Percentiles rank a stretch among this genome's conserved stretches.
Evolutionary conservation across 2,113 vertebrate species (phyloP).

Genomic region (Forbesichthys papilliferus): DNA sequence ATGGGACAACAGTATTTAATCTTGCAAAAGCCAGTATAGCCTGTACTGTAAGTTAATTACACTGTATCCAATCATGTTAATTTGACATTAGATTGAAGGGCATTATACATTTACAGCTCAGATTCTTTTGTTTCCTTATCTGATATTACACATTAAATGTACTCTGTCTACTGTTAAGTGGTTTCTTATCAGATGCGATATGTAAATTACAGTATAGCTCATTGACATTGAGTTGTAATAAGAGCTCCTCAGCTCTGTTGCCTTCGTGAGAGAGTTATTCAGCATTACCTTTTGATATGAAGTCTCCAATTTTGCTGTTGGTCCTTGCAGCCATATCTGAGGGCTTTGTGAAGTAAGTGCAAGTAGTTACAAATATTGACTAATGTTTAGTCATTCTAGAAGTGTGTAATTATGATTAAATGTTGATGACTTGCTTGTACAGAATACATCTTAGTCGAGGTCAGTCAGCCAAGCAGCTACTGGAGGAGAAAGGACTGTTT

Average conservation of each 20-base stretch:
- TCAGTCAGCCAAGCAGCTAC: conserved; percentile 55
- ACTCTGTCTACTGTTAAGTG: not conserved
- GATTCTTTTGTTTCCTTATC: conserved; percentile 20
- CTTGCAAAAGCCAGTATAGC: too few relatives aligned
- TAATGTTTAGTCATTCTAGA: not conserved
- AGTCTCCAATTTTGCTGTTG: conserved; percentile 52
- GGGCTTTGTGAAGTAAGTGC: conserved; percentile 55
- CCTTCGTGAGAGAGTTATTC: not conserved
- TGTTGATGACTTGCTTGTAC: not conserved
- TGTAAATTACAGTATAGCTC: not conserved
- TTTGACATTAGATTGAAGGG: not conserved
- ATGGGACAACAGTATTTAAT: too few relatives aligned
- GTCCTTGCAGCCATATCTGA: conserved; percentile 55
- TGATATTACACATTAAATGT: not conserved
- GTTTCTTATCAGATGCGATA: conserved; percentile 19
- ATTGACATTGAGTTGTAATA: conserved; percentile 2
- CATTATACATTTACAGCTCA: not conserved
- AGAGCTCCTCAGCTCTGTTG: not conserved
- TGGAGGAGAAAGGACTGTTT: conserved; percentile 67
- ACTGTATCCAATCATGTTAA: not conserved
- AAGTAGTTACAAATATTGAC: not conserved
- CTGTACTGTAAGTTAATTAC: too few relatives aligned
- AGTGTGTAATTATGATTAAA: not conserved
- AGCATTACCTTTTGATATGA: conserved; percentile 52
- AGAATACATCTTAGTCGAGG: conserved; percentile 74